Conservation (phyloP, 2,113 vertebrate genomes). For the Poecile atricapillus region DNA sequence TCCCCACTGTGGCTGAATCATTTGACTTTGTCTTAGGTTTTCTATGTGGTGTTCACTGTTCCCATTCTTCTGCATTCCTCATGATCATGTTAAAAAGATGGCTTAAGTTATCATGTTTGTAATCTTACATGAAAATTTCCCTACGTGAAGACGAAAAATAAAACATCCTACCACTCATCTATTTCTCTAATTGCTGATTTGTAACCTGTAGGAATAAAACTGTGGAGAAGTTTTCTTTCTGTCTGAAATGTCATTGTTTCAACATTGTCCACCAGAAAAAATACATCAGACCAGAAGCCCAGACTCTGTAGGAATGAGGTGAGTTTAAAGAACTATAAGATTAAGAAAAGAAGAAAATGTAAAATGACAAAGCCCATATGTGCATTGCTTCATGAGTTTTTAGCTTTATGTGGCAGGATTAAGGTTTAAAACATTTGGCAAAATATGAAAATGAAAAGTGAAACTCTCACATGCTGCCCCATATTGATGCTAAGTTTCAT, state of each 20-base stretch:
- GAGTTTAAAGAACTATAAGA: neutral
- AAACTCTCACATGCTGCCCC: neutral
- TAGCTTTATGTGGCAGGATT: neutral
- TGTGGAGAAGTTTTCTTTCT: neutral
- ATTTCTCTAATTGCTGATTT: neutral
- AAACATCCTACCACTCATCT: rapidly evolving
- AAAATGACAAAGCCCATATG: rapidly evolving
- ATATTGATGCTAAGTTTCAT: neutral
- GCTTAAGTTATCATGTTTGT: neutral
- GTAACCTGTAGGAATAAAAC: neutral
- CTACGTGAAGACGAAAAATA: neutral
- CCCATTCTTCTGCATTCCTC: neutral
- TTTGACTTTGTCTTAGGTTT: neutral
- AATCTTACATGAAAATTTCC: neutral
- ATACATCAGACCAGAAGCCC: neutral
- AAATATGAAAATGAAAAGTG: neutral
- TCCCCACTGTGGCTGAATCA: neutral
- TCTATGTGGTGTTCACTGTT: neutral
- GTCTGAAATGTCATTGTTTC: neutral
- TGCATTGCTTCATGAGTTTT: neutral
- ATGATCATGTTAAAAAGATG: neutral
- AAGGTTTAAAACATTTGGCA: neutral
- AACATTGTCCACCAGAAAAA: neutral
- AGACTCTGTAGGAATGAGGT: neutral
- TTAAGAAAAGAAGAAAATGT: neutral